phyloP scores from a whole-genome alignment of 2,113 vertebrate species.

The Colius striatus region DNA sequence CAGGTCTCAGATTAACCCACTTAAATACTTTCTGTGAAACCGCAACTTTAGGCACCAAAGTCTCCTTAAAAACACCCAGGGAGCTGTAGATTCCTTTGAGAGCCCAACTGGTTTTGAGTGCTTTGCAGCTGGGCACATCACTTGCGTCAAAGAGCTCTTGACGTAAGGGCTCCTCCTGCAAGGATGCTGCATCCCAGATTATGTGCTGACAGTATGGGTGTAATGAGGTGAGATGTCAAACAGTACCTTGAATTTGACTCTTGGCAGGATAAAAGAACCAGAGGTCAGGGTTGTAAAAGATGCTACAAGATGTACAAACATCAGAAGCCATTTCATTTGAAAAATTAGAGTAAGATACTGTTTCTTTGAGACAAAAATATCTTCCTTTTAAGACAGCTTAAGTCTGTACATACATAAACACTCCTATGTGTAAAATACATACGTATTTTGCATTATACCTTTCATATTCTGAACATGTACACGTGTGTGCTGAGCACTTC shows the following conservation, averaged over 20 bases:
- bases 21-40: not conserved
- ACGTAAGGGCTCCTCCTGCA: not conserved
- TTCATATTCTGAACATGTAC: not conserved
- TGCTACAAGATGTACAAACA: not conserved
- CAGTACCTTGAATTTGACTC: not conserved
- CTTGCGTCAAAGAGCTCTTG: not conserved
- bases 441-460: not conserved
- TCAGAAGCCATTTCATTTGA: not conserved
- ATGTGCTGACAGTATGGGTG: fast-evolving
- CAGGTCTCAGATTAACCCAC: conserved; percentile 41
- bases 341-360: not conserved
- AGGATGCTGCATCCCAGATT: not conserved
- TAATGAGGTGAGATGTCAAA: not conserved
- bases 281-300: not conserved
- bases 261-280: fast-evolving
- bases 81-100: not conserved
- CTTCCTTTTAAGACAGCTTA: not conserved
- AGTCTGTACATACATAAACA: not conserved
- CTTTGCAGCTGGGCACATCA: not conserved
- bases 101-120: not conserved
- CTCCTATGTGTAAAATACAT: not conserved
- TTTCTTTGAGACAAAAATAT: not conserved
- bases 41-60: not conserved
- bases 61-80: not conserved
- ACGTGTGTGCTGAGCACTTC: not conserved